Percentiles rank a stretch among this genome's conserved stretches.
phyloP scores from a whole-genome alignment of 2,797 vertebrate species.

The Lepidocolaptes lacrymiger region DNA sequence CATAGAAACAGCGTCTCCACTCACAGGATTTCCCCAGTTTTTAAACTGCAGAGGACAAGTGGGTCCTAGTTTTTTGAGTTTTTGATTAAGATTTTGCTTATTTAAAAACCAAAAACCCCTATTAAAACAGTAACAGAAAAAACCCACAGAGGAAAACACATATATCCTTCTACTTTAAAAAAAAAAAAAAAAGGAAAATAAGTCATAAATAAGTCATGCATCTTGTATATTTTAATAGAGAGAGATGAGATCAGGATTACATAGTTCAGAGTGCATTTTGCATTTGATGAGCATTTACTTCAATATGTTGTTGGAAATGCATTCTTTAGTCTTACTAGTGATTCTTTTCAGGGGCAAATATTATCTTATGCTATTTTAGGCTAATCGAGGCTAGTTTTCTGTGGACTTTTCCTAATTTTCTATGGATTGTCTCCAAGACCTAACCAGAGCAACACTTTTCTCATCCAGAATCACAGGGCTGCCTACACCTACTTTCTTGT shows the following conservation, averaged over 20 bases:
- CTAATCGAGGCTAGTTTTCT: neutral
- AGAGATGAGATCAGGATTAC: neutral
- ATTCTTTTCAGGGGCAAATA: neutral
- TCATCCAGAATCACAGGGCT: neutral
- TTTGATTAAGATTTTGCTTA: neutral
- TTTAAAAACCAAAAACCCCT: neutral
- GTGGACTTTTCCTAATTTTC: neutral
- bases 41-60: neutral
- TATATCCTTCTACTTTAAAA: neutral
- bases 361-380: neutral
- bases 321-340: neutral
- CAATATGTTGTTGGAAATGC: accelerated
- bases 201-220: neutral
- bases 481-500: neutral
- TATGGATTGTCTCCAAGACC: neutral
- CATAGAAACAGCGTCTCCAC: neutral
- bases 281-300: neutral
- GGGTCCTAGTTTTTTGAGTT: neutral
- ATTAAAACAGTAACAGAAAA: neutral
- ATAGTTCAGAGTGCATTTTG: neutral
- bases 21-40: neutral
- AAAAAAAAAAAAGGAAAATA: neutral
- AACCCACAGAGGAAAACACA: neutral
- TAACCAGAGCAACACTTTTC: neutral
- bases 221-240: neutral